Conservation (phyloP, 37 sponge, comb jelly and placozoan genomes). For the Beroe ovata region DNA sequence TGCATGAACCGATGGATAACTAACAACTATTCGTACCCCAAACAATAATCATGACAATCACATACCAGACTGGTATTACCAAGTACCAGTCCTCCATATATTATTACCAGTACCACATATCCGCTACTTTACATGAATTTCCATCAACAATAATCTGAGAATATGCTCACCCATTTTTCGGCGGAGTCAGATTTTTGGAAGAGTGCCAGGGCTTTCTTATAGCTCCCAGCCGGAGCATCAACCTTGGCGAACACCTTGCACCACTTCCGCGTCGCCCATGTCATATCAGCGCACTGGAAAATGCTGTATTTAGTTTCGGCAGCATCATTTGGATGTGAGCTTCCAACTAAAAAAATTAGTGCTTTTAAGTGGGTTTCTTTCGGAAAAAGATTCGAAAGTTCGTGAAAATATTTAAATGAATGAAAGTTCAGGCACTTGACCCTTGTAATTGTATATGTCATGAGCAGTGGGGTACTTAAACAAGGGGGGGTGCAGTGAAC, state of each 20-base stretch:
- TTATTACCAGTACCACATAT: no score
- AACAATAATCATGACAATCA: no score
- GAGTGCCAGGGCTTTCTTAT: constrained; percentile 17
- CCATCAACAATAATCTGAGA: no score
- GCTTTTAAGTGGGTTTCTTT: not conserved
- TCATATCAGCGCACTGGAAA: constrained; percentile 37
- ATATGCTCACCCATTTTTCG: constrained; percentile 28
- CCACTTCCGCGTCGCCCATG: not conserved
- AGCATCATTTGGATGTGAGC: not conserved
- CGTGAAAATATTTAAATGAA: not conserved
- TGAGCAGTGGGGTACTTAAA: no score
- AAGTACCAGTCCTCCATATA: no score
- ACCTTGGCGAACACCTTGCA: not conserved
- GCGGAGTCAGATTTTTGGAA: constrained; percentile 35
- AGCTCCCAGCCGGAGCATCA: constrained; percentile 23
- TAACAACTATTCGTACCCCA: no score
- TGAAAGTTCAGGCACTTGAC: no score
- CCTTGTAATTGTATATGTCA: no score
- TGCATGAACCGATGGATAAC: no score
- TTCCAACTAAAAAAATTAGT: not conserved
- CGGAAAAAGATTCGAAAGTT: not conserved
- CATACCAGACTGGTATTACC: no score
- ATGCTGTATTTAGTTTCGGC: not conserved
- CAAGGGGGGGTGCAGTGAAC: not conserved
- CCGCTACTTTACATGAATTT: no score